These are phyloP conservation scores for Andrena cerasifolii DNA, from an alignment of 1,140 invertebrate genomes.

Conservation along the genomic window DNA sequence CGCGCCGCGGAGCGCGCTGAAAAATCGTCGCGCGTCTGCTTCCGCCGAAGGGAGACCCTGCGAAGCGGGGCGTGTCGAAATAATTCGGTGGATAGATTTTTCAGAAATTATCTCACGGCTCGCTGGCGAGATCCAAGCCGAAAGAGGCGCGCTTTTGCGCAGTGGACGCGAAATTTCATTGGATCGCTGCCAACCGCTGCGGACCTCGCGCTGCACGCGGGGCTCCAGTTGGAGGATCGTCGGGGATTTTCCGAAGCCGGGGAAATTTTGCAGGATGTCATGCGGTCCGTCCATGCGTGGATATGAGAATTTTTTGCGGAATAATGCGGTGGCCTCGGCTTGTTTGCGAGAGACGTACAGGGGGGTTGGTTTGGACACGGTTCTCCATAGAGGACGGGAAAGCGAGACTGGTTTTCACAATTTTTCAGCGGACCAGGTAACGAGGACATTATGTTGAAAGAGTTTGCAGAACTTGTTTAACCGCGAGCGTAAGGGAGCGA, in stretches of 20 bases:
- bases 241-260: constrained; percentile 38
- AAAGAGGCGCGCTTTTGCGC: neutral
- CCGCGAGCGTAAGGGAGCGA: too few relatives aligned
- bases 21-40: constrained; percentile 8
- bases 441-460: too few relatives aligned
- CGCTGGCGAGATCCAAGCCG: neutral
- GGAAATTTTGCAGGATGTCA: constrained; percentile 16
- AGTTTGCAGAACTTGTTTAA: too few relatives aligned
- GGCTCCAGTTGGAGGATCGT: constrained; percentile 38
- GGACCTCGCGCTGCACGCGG: constrained; percentile 58
- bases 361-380: too few relatives aligned
- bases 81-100: neutral
- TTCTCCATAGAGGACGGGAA: too few relatives aligned
- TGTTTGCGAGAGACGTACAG: too few relatives aligned
- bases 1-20: neutral
- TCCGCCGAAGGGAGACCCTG: neutral
- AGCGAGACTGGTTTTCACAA: too few relatives aligned
- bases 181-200: constrained; percentile 63
- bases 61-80: neutral
- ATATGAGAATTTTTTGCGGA: neutral
- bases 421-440: too few relatives aligned
- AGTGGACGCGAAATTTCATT: constrained; percentile 70
- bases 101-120: neutral
- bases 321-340: neutral
- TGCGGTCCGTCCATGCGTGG: too few relatives aligned